phyloP scores from a whole-genome alignment of 1,140 invertebrate species.

The Procambarus clarkii region DNA sequence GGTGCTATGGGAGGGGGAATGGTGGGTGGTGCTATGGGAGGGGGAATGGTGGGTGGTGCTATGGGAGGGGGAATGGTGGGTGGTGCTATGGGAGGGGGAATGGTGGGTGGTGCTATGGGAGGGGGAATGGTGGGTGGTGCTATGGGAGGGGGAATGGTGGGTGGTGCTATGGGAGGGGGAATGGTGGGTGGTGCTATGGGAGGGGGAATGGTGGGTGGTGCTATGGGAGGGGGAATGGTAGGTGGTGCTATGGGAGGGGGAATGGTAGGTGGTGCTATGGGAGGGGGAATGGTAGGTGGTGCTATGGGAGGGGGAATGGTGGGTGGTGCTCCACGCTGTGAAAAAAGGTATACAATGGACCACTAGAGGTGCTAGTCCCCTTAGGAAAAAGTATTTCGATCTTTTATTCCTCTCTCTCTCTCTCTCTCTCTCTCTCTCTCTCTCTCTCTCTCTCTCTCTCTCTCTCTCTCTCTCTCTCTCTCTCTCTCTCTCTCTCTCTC shows the following conservation, averaged over 20 bases:
- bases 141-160: background rate
- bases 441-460: too few relatives aligned
- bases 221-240: background rate
- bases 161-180: background rate
- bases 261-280: background rate
- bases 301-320: background rate
- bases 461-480: too few relatives aligned
- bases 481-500: too few relatives aligned
- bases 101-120: background rate
- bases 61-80: background rate
- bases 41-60: background rate
- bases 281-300: background rate
- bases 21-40: background rate
- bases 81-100: background rate
- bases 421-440: too few relatives aligned
- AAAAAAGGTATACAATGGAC: too few relatives aligned
- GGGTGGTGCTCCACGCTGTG: background rate
- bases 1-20: background rate
- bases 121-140: background rate
- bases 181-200: background rate
- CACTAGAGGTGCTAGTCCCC: too few relatives aligned
- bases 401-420: too few relatives aligned
- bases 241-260: background rate
- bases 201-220: background rate
- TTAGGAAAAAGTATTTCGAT: too few relatives aligned